phyloP scores from a whole-genome alignment of 2,797 vertebrate species.

The Notolepis coatsorum region DNA sequence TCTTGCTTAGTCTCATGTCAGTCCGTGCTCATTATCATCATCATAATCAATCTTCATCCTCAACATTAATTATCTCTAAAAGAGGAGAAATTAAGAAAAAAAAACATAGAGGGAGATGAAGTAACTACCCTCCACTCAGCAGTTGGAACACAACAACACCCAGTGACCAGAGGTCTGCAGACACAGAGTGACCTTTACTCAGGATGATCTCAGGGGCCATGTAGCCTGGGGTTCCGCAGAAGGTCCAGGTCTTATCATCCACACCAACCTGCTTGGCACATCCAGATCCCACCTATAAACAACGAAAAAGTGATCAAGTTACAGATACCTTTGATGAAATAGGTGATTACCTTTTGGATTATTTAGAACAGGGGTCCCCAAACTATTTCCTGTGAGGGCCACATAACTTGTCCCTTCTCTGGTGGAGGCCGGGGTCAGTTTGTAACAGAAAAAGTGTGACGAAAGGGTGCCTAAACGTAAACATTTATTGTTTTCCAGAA shows the following conservation, averaged over 20 bases:
- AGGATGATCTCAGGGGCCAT: conserved; percentile 84
- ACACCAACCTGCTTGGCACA: conserved; percentile 76
- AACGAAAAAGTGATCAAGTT: neutral
- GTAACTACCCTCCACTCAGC: conserved; percentile 74
- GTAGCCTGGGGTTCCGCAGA: conserved; percentile 81
- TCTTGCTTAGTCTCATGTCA: no score
- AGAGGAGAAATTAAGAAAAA: conserved; percentile 1
- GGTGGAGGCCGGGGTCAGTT: no score
- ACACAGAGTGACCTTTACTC: conserved; percentile 73
- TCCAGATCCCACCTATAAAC: conserved; percentile 74
- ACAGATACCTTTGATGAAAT: neutral
- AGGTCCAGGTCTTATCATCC: conserved; percentile 82
- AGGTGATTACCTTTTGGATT: no score
- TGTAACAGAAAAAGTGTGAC: no score
- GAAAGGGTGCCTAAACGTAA: no score
- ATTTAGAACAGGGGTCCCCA: no score
- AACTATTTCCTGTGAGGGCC: no score
- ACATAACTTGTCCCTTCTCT: no score
- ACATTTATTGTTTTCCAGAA: no score
- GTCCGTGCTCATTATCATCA: no score
- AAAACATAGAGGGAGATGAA: neutral
- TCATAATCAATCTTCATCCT: no score
- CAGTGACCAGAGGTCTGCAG: conserved; percentile 81
- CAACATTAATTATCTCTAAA: conserved; percentile 8
- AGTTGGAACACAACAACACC: conserved; percentile 83